Conservation (phyloP, 2,113 vertebrate genomes). For the Spilogale gracilis region DNA sequence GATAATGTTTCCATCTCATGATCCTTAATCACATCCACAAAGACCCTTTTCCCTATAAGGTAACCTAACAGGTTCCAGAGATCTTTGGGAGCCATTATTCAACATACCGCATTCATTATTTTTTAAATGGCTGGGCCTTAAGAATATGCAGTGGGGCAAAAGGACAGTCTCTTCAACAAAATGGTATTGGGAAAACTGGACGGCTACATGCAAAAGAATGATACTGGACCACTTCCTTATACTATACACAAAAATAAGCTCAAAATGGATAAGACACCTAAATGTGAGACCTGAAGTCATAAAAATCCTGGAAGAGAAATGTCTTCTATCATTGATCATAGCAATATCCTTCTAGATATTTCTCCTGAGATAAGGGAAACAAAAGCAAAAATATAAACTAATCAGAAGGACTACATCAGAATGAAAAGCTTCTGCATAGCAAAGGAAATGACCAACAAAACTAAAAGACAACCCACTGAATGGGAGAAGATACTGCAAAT, state of each 20-base stretch:
- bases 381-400: background rate
- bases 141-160: background rate
- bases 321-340: background rate
- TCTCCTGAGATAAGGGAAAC: background rate
- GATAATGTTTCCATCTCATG: background rate
- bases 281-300: background rate
- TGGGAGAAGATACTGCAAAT: background rate
- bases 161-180: background rate
- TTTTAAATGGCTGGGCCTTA: background rate
- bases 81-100: background rate
- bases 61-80: background rate
- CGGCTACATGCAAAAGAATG: background rate
- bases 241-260: background rate
- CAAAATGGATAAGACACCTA: background rate
- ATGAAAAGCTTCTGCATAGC: background rate
- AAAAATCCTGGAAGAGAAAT: background rate
- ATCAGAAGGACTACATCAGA: background rate
- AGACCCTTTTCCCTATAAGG: background rate
- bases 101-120: background rate
- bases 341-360: background rate
- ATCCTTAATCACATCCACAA: background rate
- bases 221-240: background rate
- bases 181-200: background rate
- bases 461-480: background rate
- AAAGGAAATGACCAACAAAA: background rate